phyloP scores from a whole-genome alignment of 2,113 vertebrate genomes.

The Nothobranchius furzeri region DNA sequence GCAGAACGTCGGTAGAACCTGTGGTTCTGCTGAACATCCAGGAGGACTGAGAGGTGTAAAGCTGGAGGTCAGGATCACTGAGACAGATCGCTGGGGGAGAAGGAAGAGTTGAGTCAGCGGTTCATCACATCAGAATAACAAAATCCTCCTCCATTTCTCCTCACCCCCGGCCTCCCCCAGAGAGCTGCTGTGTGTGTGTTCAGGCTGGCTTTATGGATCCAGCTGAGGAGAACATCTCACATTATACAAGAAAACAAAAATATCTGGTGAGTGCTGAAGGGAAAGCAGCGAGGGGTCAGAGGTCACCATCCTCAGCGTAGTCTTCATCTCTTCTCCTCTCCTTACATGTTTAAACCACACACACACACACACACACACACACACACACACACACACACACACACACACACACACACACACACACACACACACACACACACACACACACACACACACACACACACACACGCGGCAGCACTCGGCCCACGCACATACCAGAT shows the following conservation, averaged over 20 bases:
- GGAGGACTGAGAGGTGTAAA: no score
- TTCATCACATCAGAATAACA: constrained; percentile 6
- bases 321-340: constrained; percentile 35
- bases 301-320: constrained; percentile 50
- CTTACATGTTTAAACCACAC: constrained; percentile 33
- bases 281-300: constrained; percentile 50
- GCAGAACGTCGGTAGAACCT: no score
- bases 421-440: constrained; percentile 15
- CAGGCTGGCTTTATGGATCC: constrained; percentile 42
- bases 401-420: neutral
- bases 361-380: constrained; percentile 15
- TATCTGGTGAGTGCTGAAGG: constrained; percentile 65
- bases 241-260: constrained; percentile 59
- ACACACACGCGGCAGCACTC: constrained; percentile 13
- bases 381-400: constrained; percentile 6
- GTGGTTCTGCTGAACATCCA: no score
- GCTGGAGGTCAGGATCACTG: constrained; percentile 7
- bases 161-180: constrained; percentile 44
- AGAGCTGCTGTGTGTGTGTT: constrained; percentile 1
- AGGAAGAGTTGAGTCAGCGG: constrained; percentile 33
- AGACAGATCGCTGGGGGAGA: constrained; percentile 11
- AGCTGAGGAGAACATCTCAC: constrained; percentile 37
- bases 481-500: constrained; percentile 66
- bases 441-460: constrained; percentile 4
- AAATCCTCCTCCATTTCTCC: constrained; percentile 19